phyloP scores from a whole-genome alignment of 2,797 vertebrate species.

The Hipposideros larvatus region DNA sequence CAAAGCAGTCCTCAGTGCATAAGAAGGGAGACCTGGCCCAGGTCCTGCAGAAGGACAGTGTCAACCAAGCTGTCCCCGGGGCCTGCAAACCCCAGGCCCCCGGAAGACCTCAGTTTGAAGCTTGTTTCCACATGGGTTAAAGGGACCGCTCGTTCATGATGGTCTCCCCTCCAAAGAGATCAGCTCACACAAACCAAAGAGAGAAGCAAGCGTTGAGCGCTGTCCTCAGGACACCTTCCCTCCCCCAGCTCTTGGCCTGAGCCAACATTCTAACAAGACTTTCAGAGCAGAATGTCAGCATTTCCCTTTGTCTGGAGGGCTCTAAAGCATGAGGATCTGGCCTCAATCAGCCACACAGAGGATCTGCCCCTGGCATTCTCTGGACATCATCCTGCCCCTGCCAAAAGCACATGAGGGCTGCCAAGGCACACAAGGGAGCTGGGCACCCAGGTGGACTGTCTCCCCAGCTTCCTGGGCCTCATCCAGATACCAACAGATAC shows the following conservation, averaged over 20 bases:
- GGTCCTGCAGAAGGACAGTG: fast-evolving
- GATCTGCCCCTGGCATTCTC: not conserved
- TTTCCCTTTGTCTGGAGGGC: not conserved
- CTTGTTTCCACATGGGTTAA: fast-evolving
- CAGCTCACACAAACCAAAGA: not conserved
- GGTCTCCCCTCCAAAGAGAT: not conserved
- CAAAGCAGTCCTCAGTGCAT: fast-evolving
- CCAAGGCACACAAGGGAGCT: not conserved
- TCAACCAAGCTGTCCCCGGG: fast-evolving
- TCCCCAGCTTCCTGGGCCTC: not conserved
- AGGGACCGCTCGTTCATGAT: not conserved
- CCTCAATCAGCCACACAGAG: constrained; percentile 19
- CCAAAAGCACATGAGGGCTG: not conserved
- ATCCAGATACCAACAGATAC: not conserved
- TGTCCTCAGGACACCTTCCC: not conserved
- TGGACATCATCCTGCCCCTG: constrained; percentile 2
- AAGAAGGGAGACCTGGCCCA: not conserved
- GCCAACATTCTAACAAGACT: not conserved
- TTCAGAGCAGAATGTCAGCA: not conserved
- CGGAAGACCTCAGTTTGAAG: too few relatives aligned
- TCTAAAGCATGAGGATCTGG: not conserved
- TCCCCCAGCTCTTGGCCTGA: not conserved
- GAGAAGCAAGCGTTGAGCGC: not conserved
- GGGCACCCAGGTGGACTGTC: not conserved
- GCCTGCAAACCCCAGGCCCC: not conserved